Conservation (phyloP, 1,140 invertebrate genomes). For the Onthophagus taurus region DNA sequence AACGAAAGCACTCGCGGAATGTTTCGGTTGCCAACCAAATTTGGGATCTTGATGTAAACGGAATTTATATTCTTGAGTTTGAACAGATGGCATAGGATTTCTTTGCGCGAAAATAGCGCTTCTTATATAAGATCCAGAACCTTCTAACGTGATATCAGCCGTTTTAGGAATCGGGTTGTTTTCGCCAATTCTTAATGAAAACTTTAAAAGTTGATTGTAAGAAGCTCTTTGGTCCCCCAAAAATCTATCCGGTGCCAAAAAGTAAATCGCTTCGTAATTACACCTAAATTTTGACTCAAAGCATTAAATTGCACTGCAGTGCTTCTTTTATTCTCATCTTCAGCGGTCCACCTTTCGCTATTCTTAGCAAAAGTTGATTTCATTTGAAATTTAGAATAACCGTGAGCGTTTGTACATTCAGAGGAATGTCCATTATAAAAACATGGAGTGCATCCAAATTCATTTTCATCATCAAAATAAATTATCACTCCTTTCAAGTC, state of each 20-base stretch:
- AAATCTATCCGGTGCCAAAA: slow-evolving; percentile 79
- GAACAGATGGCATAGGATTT: slow-evolving; percentile 67
- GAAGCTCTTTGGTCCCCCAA: slow-evolving; percentile 88
- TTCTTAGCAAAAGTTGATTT: slow-evolving; percentile 74
- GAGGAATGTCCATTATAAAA: slow-evolving; percentile 98
- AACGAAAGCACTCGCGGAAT: slow-evolving; percentile 80
- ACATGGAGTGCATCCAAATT: slow-evolving; percentile 94
- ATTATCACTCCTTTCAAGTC: too few species aligned
- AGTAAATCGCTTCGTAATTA: slow-evolving; percentile 73
- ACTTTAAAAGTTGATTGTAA: slow-evolving; percentile 90
- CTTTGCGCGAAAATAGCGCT: slow-evolving; percentile 87
- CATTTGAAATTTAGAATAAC: slow-evolving; percentile 70
- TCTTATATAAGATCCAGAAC: slow-evolving; percentile 57
- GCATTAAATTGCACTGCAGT: slow-evolving; percentile 67
- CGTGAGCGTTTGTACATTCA: slow-evolving; percentile 73
- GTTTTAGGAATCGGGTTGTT: slow-evolving; percentile 56
- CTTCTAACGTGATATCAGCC: slow-evolving; percentile 83
- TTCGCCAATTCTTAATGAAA: slow-evolving; percentile 79
- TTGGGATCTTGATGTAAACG: slow-evolving; percentile 81
- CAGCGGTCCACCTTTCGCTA: slow-evolving; percentile 76
- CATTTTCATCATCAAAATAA: slow-evolving; percentile 78
- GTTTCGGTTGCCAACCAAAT: slow-evolving; percentile 85
- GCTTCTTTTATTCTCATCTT: slow-evolving; percentile 51
- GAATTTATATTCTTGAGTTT: slow-evolving; percentile 69
- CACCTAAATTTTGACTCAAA: slow-evolving; percentile 72